Evolutionary conservation across 2,888 invertebrate genomes (phyloP), one percentile per base, ranked within the genome.

Genomic region (Microctonus brassicae): DNA sequence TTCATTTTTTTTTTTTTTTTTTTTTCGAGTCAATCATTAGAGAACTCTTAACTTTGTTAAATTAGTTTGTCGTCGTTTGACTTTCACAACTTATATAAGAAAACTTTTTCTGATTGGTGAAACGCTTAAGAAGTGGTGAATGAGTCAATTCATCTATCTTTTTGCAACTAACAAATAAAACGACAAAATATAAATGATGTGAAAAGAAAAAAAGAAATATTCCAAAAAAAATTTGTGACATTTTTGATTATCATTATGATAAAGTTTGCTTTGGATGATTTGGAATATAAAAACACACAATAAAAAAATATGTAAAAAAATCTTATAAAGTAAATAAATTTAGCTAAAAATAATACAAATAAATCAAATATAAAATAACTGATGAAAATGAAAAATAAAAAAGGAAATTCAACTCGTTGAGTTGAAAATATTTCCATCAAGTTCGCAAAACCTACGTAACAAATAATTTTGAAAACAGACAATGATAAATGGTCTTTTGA

Each of bases 181-280:
- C 5, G n/a, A 39, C 2, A 4, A 47, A 7, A 47, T 20, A 47
- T 17, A 17, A 0, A 0, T n/a, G 47, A 47, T 47, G 47, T 17
- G 17, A 20, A 42, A 4, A 60, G 53, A 70, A n/a, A 24, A 65
- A 60, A 64, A n/a, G 47, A 34, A 17, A 10, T n/a, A 61, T n/a
- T 17, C 1, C 13, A n/a, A 47, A 42, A 29, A 63, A 17, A 6
- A 63, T n/a, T n/a, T n/a, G n/a, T n/a, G n/a, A n/a, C n/a, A n/a
- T n/a, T n/a, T n/a, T n/a, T n/a, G n/a, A n/a, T n/a, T n/a, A n/a
- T n/a, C n/a, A n/a, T n/a, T n/a, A n/a, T n/a, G n/a, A n/a, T n/a
- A n/a, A n/a, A n/a, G n/a, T n/a, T n/a, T n/a, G n/a, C n/a, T n/a
- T n/a, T n/a, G n/a, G n/a, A n/a, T n/a, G n/a, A n/a, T n/a, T n/a